Base-by-base conservation (phyloP, 2,113 vertebrate genomes). In the Aptenodytes patagonicus region DNA sequence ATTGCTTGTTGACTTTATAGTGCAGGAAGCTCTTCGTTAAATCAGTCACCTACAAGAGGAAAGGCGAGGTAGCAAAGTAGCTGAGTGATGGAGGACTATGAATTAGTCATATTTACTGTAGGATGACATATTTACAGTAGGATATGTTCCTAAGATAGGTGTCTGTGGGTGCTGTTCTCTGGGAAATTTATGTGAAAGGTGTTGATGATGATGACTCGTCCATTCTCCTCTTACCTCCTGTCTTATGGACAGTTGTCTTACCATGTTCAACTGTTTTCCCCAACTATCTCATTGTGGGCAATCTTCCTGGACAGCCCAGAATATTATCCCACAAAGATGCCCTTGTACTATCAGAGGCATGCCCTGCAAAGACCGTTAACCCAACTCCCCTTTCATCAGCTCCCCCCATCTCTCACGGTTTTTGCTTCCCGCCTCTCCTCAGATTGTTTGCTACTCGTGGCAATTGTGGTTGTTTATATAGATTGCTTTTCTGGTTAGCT, bases 71-170 rank as follows among this genome's bases (percentile, higher is more conserved):
- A 62, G 58, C 86, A 76, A 96, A 93, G 87, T 42, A 89, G 49
- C 89, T 95, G 95, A 87, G 42, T 91, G 90, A 58, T 73, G n/a
- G 49, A 89, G 44, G 26, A 80, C 42, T 88, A 21, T 75, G 68
- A 52, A 79, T 97, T 97, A 97, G 68, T 96, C 95, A 96, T 96
- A 89, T 93, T 96, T 96, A 88, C 81, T 46, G 47, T 80, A 91
- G 49, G 32, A 89, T 94, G 28, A 92, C 79, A 64, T 96, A 86
- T 93, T 89, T 93, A 87, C 93, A 76, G 28, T 76, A 92, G 75
- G 72, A 89, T 52, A 42, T 97, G 78, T 93, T 95, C 71, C 72
- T 90, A 72, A 91, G 76, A 87, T 71, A 87, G 64, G 58, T 95
- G 66, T 68, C 42, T 47, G 22, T 77, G 58, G 24, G 9, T 70